Conservation (phyloP, 92 coral and sea anemone species). For the Parazoanthus atlanticus region DNA sequence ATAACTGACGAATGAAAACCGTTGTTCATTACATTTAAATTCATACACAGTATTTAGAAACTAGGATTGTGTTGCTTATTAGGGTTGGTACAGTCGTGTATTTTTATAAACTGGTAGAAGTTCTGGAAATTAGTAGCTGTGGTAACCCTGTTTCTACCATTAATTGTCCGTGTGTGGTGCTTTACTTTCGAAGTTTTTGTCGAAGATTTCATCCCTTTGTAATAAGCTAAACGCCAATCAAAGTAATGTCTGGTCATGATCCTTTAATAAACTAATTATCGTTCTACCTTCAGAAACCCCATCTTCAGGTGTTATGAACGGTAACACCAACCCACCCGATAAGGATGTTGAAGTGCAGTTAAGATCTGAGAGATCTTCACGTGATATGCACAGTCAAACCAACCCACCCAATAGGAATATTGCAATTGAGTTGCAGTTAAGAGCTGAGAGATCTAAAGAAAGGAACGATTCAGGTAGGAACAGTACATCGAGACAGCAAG, state of each 20-base stretch:
- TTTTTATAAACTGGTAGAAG: neutral
- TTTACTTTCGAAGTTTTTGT: neutral
- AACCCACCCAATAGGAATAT: neutral
- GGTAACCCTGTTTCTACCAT: neutral
- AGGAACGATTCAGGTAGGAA: neutral
- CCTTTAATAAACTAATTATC: neutral
- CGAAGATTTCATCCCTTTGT: neutral
- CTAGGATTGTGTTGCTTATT: no score
- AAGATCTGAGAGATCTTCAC: neutral
- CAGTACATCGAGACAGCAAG: neutral
- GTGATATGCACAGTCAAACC: neutral
- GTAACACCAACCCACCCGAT: neutral
- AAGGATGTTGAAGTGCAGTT: neutral
- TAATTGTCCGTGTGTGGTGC: neutral
- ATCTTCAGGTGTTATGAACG: neutral
- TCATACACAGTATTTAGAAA: no score
- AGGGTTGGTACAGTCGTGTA: no score
- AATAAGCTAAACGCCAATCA: no score
- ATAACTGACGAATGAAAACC: no score
- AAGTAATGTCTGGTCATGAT: no score
- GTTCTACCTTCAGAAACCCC: conserved; percentile 9
- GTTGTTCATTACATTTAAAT: no score
- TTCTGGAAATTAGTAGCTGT: neutral
- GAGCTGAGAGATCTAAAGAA: neutral
- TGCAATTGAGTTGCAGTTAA: neutral